Evolutionary conservation across 2,113 vertebrate species (phyloP), one percentile per base, ranked within the genome.

Genomic region (Xenus cinereus): DNA sequence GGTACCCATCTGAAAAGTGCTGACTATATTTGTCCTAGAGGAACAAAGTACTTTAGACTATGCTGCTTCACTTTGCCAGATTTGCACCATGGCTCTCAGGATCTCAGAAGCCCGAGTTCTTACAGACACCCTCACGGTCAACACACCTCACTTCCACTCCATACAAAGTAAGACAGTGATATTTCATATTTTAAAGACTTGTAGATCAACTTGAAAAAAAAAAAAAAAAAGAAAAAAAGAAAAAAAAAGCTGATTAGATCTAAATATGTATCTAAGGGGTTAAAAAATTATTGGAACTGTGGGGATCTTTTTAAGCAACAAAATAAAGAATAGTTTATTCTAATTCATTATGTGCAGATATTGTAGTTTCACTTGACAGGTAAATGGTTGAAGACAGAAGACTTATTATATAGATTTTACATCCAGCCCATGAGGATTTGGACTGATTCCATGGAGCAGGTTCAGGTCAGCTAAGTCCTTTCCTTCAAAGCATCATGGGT

Each of bases 401-500:
- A 98, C 91, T 97, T 98, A 97, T 96, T 97, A 98, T 82, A 98
- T 82, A 98, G 97, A 96, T 98, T 98, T 98, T 97, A 91, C 45
- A 98, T 98, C 96, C 96, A 98, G 94, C 91, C 96, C 93, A 91
- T 93, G 95, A 98, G 98, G 96, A 98, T 97, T 98, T 98, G 97
- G 97, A 98, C 97, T 97, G 96, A 97, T 98, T 98, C 98, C 98
- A 98, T 13, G 35, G 95, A 98, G 96, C 95, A 98, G 93, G 97
- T 97, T 98, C 97, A 97, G 98, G 98, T 98, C 98, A 98, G 97
- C 97, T 98, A 97, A 98, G 98, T 98, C 97, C 97, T 98, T 97
- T 95, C 97, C 97, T 98, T 98, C 98, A 98, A 98, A 98, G 98
- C 97, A 98, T 98, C 97, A 97, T 98, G 97, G 97, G 96, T 98